These are phyloP conservation scores for Phaetusa simplex DNA, from an alignment of 2,113 vertebrate genomes.

Conservation along the genomic window DNA sequence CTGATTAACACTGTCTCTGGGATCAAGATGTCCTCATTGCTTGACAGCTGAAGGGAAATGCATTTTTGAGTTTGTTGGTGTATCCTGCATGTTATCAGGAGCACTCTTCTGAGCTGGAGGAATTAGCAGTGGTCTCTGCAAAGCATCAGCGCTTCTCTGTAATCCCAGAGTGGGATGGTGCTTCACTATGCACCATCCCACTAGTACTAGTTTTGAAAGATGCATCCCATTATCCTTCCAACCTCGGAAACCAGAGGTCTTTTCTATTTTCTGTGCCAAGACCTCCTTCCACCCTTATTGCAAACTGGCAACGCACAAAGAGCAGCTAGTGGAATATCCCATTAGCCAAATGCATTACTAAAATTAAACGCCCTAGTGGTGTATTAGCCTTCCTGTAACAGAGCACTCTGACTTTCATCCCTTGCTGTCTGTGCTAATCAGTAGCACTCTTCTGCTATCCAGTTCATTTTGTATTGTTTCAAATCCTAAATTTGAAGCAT, in stretches of 20 bases:
- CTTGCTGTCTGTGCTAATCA: not conserved
- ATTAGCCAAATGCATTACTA: not conserved
- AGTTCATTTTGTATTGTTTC: constrained; percentile 19
- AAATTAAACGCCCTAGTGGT: not conserved
- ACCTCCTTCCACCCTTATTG: not conserved
- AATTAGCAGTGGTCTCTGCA: not conserved
- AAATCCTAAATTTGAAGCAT: constrained; percentile 10
- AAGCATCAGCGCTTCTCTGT: not conserved
- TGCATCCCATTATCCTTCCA: not conserved
- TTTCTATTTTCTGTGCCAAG: not conserved
- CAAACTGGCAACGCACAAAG: not conserved
- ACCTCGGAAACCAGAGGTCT: not conserved
- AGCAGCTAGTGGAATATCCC: not conserved
- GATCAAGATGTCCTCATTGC: not conserved
- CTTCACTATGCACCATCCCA: not conserved
- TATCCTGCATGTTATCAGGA: not conserved
- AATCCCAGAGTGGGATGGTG: not conserved
- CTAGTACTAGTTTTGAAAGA: not conserved
- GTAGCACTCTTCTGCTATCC: not conserved
- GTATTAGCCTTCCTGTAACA: not conserved
- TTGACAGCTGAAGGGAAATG: not conserved
- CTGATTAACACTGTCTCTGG: not conserved
- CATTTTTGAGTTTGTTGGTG: not conserved
- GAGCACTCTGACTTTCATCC: not conserved
- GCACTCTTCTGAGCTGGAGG: not conserved